Evolutionary conservation across 2,888 invertebrate genomes (phyloP), one percentile per base, ranked within the genome.

Genomic region (Dynastes grantii): DNA sequence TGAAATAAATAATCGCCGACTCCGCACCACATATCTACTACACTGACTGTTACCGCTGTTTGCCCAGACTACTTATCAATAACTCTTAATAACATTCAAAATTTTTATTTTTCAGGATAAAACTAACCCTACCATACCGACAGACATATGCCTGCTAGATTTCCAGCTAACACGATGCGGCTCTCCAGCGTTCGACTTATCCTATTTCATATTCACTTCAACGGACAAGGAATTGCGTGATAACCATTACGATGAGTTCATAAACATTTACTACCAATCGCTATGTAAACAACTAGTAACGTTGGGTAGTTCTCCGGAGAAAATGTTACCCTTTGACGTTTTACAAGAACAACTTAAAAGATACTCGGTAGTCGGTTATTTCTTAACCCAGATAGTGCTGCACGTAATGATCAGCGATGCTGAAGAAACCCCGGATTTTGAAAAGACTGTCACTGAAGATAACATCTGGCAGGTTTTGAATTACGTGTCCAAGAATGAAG

Each of bases 181-280:
- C 9, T 76, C 76, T 2, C 79, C 79, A n/a, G 76, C 64, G 6
- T 76, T 76, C 61, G 79, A 79, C 61, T 49, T 79, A 2, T 79
- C 79, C 11, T 79, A 79, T 29, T 79, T 79, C 51, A 63, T 79
- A 22, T 79, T 76, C 22, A 70, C 76, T n/a, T 79, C 68, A 61
- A 76, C 79, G 11, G 27, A 53, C 8, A 76, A 79, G 49, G 29
- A 32, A 13, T 61, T 76, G 11, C 55, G 76, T 8, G 71, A 79
- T 37, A 11, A 40, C 53, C 63, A 61, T 55, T 76, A 79, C 61
- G 70, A 79, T 27, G 58, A 79, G 27, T 45, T 76, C 29, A 78
- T 78, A 2, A 37, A 67, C 22, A 22, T 76, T n/a, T 88, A 88
- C 79, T 83, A 87, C 78, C 76, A 84, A 37, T 81, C 85, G 0